phyloP scores from a whole-genome alignment of 2,113 vertebrate genomes.

The Aleadryas rufinucha region DNA sequence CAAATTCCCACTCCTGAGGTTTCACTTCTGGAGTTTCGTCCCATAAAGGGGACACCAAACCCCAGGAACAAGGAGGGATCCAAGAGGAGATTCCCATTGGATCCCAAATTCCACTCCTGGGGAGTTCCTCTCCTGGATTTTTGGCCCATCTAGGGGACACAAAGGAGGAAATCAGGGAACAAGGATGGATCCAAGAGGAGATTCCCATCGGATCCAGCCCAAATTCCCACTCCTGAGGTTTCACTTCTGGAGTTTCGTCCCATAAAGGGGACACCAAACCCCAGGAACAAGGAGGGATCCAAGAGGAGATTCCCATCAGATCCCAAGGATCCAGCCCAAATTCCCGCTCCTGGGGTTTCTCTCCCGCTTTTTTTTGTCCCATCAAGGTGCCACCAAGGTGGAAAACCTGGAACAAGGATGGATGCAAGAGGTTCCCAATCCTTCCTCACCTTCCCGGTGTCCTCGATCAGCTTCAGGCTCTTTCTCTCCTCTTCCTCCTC shows the following conservation, averaged over 20 bases:
- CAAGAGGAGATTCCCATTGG: neutral
- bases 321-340: neutral
- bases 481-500: constrained; percentile 64
- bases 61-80: fast-evolving
- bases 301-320: neutral
- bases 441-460: constrained; percentile 70
- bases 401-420: fast-evolving
- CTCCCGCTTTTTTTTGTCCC: neutral
- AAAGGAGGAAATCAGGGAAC: neutral
- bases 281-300: neutral
- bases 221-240: neutral
- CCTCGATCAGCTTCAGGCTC: constrained; percentile 69
- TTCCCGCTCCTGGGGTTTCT: fast-evolving
- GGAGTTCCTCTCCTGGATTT: neutral
- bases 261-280: neutral
- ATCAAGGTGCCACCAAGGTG: too few relatives aligned
- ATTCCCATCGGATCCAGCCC: neutral
- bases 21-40: too few relatives aligned
- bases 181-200: neutral
- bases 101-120: neutral
- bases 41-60: too few relatives aligned
- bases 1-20: too few relatives aligned
- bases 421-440: neutral
- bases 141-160: neutral
- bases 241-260: neutral